Percentiles rank a stretch among this genome's conserved stretches.
These are phyloP conservation scores for Griposia aprilina DNA, from an alignment of 2,888 invertebrate genomes.

Conservation along the genomic window DNA sequence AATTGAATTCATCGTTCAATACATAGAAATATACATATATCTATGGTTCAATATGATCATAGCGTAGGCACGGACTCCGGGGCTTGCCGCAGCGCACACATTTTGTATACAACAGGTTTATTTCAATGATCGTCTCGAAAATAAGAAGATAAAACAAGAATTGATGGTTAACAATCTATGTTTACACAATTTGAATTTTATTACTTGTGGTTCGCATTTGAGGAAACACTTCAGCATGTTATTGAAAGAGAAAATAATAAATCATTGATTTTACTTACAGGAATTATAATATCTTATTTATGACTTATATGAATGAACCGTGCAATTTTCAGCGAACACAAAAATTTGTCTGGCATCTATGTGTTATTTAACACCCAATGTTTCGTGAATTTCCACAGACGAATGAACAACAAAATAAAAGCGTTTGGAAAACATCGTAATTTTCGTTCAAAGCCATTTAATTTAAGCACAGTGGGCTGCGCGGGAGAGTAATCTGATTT, in stretches of 20 bases:
- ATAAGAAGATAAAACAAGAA: constrained; percentile 58
- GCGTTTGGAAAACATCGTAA: constrained; percentile 80
- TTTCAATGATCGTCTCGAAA: constrained; percentile 47
- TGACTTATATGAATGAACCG: constrained; percentile 17
- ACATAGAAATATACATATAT: no score
- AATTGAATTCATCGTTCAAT: constrained; percentile 47
- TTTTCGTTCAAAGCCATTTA: constrained; percentile 83
- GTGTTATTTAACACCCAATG: constrained; percentile 38
- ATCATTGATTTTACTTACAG: constrained; percentile 27
- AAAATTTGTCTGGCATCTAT: constrained; percentile 31
- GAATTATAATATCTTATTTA: constrained; percentile 16
- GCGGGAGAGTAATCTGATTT: constrained; percentile 84
- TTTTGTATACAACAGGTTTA: constrained; percentile 49
- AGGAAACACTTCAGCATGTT: constrained; percentile 37
- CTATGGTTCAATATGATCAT: constrained; percentile 39
- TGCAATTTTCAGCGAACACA: constrained; percentile 24
- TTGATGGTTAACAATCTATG: constrained; percentile 52
- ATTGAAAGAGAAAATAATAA: constrained; percentile 46
- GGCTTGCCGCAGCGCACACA: constrained; percentile 23
- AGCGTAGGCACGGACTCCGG: constrained; percentile 5
- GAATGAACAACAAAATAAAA: constrained; percentile 72
- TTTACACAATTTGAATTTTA: constrained; percentile 54
- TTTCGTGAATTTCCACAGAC: constrained; percentile 52
- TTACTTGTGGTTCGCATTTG: constrained; percentile 40
- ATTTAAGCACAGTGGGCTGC: constrained; percentile 79